Percentiles rank a stretch among this genome's conserved stretches.
Evolutionary conservation across 2,113 vertebrate species (phyloP).

Genomic region (Eudorcas thomsonii): DNA sequence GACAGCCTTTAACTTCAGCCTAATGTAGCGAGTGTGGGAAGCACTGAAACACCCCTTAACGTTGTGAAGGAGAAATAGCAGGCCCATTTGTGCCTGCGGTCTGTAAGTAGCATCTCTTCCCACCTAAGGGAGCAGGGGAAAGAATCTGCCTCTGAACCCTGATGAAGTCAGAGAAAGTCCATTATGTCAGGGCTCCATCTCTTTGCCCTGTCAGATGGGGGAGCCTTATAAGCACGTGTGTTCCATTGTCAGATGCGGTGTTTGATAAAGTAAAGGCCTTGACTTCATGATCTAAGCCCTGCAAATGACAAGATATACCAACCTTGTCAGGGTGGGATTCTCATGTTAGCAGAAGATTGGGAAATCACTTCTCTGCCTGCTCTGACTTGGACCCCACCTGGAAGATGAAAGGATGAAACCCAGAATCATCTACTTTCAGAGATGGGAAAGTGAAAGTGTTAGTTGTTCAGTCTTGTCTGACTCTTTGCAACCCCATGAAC

Average conservation of each 20-base stretch:
- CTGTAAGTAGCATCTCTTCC: slow-evolving; percentile 48
- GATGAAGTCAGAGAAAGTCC: slow-evolving; percentile 64
- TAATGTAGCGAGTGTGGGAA: neutral
- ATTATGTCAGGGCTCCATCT: slow-evolving; percentile 69
- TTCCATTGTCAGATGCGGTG: slow-evolving; percentile 53
- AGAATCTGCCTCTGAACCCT: slow-evolving; percentile 68
- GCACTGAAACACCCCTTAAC: neutral
- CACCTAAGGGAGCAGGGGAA: slow-evolving; percentile 68
- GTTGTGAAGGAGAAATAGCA: slow-evolving; percentile 60
- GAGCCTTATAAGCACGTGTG: slow-evolving; percentile 58
- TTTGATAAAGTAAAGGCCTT: slow-evolving; percentile 55
- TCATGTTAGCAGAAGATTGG: neutral
- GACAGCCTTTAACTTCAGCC: neutral
- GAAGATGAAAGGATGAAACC: neutral
- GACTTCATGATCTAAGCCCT: slow-evolving; percentile 23
- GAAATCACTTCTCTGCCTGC: neutral
- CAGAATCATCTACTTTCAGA: neutral
- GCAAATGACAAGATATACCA: slow-evolving; percentile 49
- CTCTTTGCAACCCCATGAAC: neutral
- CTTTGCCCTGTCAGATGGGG: slow-evolving; percentile 70
- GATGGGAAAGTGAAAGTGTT: neutral
- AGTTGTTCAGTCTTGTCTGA: neutral
- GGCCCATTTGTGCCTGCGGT: slow-evolving; percentile 61
- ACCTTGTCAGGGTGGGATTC: slow-evolving; percentile 60
- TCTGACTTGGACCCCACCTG: neutral